Evolutionary conservation across 2,797 vertebrate species (phyloP).

Genomic region (Labeo calbasu): DNA sequence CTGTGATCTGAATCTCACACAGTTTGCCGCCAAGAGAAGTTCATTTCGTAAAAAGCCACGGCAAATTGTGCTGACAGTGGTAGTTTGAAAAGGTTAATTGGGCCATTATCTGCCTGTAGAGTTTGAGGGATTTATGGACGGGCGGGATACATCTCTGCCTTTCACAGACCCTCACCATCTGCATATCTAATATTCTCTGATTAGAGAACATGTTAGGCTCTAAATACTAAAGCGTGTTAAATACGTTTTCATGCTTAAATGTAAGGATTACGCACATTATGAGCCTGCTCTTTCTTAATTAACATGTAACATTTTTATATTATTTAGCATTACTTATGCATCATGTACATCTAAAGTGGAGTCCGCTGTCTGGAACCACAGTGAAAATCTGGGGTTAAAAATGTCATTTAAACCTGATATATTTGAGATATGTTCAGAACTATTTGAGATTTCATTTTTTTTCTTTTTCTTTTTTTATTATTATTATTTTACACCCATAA

Average conservation of each 20-base stretch:
- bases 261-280: neutral
- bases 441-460: neutral
- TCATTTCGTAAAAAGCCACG: slow-evolving; percentile 64
- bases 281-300: neutral
- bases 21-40: slow-evolving; percentile 60
- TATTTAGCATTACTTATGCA: neutral
- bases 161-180: slow-evolving; percentile 52
- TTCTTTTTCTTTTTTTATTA: no score
- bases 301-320: neutral
- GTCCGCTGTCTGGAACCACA: neutral
- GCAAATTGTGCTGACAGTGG: slow-evolving; percentile 74
- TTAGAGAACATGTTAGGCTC: slow-evolving; percentile 27
- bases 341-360: neutral
- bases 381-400: neutral
- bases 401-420: neutral
- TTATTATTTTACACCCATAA: no score
- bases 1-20: slow-evolving; percentile 64
- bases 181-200: slow-evolving; percentile 41
- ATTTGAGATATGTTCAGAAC: neutral
- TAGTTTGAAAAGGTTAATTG: slow-evolving; percentile 86
- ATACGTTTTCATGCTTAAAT: neutral
- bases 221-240: neutral
- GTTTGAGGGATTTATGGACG: slow-evolving; percentile 83
- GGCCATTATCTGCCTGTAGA: slow-evolving; percentile 80
- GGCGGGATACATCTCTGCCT: slow-evolving; percentile 69